phyloP scores from a whole-genome alignment of 1,140 invertebrate species.

The Bombus difficillimus region DNA sequence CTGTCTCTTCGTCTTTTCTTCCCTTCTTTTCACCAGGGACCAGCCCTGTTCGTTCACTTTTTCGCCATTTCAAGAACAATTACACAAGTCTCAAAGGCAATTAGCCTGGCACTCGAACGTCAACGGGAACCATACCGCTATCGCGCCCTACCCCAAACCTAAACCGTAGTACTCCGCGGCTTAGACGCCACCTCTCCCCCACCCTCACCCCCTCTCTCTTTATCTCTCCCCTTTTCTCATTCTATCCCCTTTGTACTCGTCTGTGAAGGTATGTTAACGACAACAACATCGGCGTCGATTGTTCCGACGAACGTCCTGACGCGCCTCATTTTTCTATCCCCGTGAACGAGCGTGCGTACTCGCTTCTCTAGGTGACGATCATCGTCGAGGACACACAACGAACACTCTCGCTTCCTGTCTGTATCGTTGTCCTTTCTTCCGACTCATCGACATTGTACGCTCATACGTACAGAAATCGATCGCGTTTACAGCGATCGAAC shows the following conservation, averaged over 20 bases:
- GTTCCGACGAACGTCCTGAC: conserved; percentile 24
- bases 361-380: conserved; percentile 24
- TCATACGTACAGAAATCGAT: conserved; percentile 9
- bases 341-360: conserved; percentile 46
- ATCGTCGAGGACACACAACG: conserved; percentile 13
- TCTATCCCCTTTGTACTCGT: neutral
- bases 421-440: neutral
- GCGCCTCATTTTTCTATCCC: neutral
- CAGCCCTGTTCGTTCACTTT: neutral
- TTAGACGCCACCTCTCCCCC: conserved; percentile 35
- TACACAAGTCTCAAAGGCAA: conserved; percentile 15
- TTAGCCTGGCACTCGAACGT: conserved; percentile 40
- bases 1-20: neutral
- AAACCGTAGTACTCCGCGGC: neutral
- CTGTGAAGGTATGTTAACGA: neutral
- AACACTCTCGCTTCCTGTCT: neutral
- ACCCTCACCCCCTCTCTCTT: neutral
- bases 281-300: conserved; percentile 4
- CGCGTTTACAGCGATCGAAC: conserved; percentile 5
- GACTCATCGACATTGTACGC: neutral
- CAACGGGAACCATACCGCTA: too few species aligned
- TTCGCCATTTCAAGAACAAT: neutral
- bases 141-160: too few species aligned
- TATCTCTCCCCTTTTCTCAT: neutral
- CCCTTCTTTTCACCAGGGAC: neutral